Evolutionary conservation across 2,113 vertebrate genomes (phyloP), one percentile per base, ranked within the genome.

Genomic region (Hucho hucho): DNA sequence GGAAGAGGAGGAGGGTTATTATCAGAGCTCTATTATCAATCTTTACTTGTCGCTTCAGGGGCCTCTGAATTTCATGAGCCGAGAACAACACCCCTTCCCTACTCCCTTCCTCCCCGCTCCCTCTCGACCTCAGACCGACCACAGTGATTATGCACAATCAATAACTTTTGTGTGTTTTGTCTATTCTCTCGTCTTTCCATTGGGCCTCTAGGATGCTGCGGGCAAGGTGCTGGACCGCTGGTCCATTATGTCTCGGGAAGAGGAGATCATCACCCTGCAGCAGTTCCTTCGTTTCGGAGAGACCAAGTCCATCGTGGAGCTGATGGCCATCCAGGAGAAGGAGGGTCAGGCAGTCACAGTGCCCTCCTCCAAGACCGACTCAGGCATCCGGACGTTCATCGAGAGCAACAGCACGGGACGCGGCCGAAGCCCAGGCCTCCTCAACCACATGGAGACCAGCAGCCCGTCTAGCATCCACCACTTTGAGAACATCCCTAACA

Each of bases 321-420:
- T 99, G 90, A 99, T 99, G 98, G 98, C 98, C 79, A 99, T 99
- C 93, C 98, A 99, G 91, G 98, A 99, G 93, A 99, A 99, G 91
- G 98, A 99, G 92, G 97, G 97, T 81, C 98, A 99, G 91, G 97
- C 98, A 18, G 95, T 99, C 85, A 96, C 98, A 64, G 97, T 99
- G 83, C 96, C 95, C 28, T 97, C 97, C 83, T 97, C 97, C 90
- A 99, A 99, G 93, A 94, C 95, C 83, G 98, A 99, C 91, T 99
- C 98, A 67, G 98, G 98, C 79, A 99, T 99, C 92, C 95, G 98
- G 92, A 98, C 97, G 93, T 99, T 99, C 89, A 99, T 99, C 84
- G 98, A 99, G 94, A 96, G 96, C 93, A 99, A 97, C 96, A 99
- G 98, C 90, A 5, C 4, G 4, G 49, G 49, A 18, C 95, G 96